Conservation (phyloP, 2,797 vertebrate species). For the Podarcis lilfordi region DNA sequence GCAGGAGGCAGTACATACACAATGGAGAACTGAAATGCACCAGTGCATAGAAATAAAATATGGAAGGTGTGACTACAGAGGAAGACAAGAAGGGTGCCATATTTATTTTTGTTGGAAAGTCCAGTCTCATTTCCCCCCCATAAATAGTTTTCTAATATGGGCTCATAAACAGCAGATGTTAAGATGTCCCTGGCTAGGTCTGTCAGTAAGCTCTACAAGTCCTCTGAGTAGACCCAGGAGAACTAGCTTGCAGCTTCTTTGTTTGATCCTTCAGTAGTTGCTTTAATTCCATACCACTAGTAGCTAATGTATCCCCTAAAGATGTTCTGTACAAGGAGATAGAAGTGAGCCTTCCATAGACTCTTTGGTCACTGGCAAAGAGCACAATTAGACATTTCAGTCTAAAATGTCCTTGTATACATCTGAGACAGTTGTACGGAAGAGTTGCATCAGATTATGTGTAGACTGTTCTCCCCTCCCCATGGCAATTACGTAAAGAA, state of each 20-base stretch:
- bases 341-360: constrained; percentile 42
- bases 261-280: constrained; percentile 47
- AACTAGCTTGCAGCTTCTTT: background rate
- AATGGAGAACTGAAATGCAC: background rate
- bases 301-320: constrained; percentile 41
- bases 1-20: too few relatives aligned
- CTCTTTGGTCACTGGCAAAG: constrained; percentile 53
- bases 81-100: background rate
- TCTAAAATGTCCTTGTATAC: constrained; percentile 62
- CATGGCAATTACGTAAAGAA: constrained; percentile 76
- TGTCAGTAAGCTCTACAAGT: constrained; percentile 13
- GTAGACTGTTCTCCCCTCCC: constrained; percentile 67
- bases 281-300: constrained; percentile 49
- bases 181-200: background rate
- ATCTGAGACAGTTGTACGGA: constrained; percentile 70
- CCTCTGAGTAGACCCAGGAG: constrained; percentile 40
- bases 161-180: constrained; percentile 11
- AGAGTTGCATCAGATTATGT: constrained; percentile 75
- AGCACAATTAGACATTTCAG: constrained; percentile 65
- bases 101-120: background rate
- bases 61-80: background rate
- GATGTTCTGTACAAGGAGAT: constrained; percentile 39
- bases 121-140: background rate
- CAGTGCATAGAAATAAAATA: background rate
- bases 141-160: constrained; percentile 16